These are phyloP conservation scores for Paracyprichromis sp. DNA, from an alignment of 2,113 vertebrate species.

Conservation along the genomic window DNA sequence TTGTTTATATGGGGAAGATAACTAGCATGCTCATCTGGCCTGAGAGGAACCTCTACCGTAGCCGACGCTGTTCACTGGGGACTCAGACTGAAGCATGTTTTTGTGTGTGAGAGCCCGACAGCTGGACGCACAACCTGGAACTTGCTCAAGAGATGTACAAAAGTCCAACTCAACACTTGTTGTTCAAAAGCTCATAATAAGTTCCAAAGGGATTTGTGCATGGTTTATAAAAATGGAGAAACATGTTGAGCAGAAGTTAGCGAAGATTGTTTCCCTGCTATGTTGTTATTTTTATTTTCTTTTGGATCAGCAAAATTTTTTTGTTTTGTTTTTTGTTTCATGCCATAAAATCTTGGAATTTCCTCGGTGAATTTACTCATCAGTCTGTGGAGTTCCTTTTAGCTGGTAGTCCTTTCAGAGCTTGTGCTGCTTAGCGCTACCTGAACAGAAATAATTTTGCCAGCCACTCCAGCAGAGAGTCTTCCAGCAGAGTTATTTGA, in stretches of 20 bases:
- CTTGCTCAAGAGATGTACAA: conserved; percentile 41
- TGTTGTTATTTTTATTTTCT: background rate
- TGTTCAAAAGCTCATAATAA: conserved; percentile 43
- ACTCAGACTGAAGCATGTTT: background rate
- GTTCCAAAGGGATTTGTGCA: conserved; percentile 12
- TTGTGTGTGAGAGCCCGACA: conserved; percentile 33
- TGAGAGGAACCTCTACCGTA: conserved; percentile 20
- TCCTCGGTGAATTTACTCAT: background rate
- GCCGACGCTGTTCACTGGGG: conserved; percentile 16
- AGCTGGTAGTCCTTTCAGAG: background rate
- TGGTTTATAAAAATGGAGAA: background rate
- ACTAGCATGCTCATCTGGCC: conserved; percentile 44
- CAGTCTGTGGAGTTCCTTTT: background rate
- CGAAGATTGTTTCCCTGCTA: background rate
- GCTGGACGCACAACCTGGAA: conserved; percentile 48
- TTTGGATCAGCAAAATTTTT: background rate
- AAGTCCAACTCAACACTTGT: conserved; percentile 44
- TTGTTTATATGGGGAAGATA: conserved; percentile 55
- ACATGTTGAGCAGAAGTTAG: background rate
- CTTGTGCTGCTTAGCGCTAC: conserved; percentile 23
- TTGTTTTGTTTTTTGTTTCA: background rate
- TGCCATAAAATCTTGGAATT: background rate
- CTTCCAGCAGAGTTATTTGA: conserved; percentile 48
- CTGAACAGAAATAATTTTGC: conserved; percentile 44
- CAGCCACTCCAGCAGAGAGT: conserved; percentile 20